Percentiles rank a stretch among this genome's conserved stretches.
phyloP scores from a whole-genome alignment of 2,797 vertebrate species.

The Calcarius lapponicus region DNA sequence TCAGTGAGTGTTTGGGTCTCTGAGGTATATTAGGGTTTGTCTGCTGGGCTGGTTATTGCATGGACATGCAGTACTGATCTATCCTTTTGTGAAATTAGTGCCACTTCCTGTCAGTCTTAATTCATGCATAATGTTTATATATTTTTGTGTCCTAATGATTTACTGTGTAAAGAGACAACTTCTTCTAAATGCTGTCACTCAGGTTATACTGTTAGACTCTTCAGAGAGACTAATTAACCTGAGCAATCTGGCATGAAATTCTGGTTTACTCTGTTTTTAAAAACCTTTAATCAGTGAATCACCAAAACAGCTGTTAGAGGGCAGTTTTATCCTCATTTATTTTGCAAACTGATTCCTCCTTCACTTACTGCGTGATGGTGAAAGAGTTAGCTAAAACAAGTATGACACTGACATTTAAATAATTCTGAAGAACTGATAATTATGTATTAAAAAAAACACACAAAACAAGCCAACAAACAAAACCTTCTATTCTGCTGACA shows the following conservation, averaged over 20 bases:
- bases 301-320: neutral
- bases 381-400: neutral
- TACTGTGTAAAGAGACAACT: neutral
- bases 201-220: neutral
- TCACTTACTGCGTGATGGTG: neutral
- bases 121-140: neutral
- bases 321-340: neutral
- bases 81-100: neutral
- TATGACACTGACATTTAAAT: constrained; percentile 15
- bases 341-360: neutral
- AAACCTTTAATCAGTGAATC: neutral
- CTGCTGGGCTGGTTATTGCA: neutral
- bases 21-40: neutral
- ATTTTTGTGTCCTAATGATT: neutral
- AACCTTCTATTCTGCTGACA: neutral
- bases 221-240: constrained; percentile 19
- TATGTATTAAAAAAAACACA: neutral
- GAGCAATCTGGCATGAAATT: constrained; percentile 20
- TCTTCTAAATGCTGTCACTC: neutral
- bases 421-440: neutral
- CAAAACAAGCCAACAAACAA: neutral
- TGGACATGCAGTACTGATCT: neutral
- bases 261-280: neutral
- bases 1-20: accelerated
- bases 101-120: neutral